These are phyloP conservation scores for Plemyria rubiginata DNA, from an alignment of 2,888 invertebrate genomes.

Conservation along the genomic window DNA sequence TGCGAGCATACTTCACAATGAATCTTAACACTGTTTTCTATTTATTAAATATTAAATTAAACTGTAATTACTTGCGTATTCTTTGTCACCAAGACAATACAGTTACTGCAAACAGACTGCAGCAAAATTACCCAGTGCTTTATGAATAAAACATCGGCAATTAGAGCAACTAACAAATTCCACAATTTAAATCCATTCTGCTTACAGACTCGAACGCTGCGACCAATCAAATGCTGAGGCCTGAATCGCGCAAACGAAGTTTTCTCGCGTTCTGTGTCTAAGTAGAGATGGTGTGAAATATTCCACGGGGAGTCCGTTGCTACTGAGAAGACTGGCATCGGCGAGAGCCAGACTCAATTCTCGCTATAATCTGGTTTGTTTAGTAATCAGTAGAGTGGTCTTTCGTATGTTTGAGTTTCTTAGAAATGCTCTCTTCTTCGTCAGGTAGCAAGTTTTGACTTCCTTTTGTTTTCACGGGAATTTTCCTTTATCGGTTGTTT, in stretches of 20 bases:
- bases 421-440: constrained; percentile 76
- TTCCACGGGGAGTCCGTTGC: constrained; percentile 73
- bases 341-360: constrained; percentile 80
- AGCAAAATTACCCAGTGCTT: constrained; percentile 23
- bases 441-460: constrained; percentile 79
- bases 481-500: background rate
- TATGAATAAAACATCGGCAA: constrained; percentile 34
- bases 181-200: constrained; percentile 33
- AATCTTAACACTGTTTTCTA: background rate
- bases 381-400: constrained; percentile 73
- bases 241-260: constrained; percentile 63
- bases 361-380: constrained; percentile 67
- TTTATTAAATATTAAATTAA: background rate
- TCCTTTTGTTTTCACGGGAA: constrained; percentile 57
- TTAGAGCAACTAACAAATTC: constrained; percentile 31
- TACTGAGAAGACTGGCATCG: constrained; percentile 78
- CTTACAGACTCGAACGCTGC: constrained; percentile 46
- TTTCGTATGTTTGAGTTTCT: constrained; percentile 49
- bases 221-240: constrained; percentile 53
- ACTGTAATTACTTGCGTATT: background rate
- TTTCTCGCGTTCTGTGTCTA: constrained; percentile 48
- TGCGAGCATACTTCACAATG: too few relatives aligned
- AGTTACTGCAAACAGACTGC: constrained; percentile 22
- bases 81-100: constrained; percentile 21
- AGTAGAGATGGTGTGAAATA: constrained; percentile 19